Percentiles rank a stretch among this genome's conserved stretches.
Evolutionary conservation across 2,113 vertebrate genomes (phyloP).

Genomic region (Zosterops hypoxanthus): DNA sequence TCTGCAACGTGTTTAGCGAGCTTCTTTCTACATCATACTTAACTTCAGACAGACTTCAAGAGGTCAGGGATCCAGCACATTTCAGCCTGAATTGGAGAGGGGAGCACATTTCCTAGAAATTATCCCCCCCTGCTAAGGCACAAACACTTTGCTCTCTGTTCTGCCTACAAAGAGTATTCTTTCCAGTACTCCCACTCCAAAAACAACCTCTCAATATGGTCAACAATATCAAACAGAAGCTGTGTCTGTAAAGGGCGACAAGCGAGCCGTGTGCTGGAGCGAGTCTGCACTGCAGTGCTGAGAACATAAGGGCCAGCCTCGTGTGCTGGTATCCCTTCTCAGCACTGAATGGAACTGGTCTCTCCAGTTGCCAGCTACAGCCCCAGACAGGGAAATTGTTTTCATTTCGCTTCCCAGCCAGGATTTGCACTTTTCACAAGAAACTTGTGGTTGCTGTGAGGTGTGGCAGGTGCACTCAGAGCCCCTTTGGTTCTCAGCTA

Average conservation of each 20-base stretch:
- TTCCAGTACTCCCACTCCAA: constrained; percentile 17
- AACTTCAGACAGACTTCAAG: neutral
- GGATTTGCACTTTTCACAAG: neutral
- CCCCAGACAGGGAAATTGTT: neutral
- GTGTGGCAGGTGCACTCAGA: neutral
- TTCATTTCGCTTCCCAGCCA: neutral
- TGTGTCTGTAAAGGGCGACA: neutral
- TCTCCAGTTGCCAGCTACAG: neutral
- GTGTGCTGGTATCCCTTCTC: neutral
- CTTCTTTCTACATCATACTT: neutral
- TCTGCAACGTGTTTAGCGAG: neutral
- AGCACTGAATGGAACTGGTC: neutral
- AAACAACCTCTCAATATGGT: constrained; percentile 37
- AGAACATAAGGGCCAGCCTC: neutral
- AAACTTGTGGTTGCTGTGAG: neutral
- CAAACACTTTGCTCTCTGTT: neutral
- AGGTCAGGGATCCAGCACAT: neutral
- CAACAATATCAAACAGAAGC: constrained; percentile 19
- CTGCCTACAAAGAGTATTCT: constrained; percentile 18
- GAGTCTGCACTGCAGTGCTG: neutral
- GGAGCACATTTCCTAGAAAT: neutral
- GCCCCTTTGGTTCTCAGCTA: neutral
- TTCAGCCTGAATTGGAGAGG: neutral
- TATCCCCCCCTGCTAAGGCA: neutral
- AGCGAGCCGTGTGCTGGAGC: neutral